These are phyloP conservation scores for Daphoenositta chrysoptera DNA, from an alignment of 2,113 vertebrate genomes.

Conservation along the genomic window DNA sequence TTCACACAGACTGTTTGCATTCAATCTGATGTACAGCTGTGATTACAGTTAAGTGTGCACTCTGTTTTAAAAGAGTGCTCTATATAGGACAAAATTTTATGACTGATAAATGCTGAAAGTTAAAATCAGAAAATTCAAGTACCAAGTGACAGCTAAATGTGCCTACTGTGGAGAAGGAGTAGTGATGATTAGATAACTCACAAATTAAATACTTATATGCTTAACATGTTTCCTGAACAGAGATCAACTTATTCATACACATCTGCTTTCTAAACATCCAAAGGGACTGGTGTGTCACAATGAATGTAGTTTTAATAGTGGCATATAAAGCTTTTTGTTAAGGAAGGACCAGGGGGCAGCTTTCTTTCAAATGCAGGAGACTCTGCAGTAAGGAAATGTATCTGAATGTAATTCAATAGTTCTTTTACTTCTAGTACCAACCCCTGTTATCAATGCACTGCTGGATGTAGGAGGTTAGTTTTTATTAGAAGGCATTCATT, in stretches of 20 bases:
- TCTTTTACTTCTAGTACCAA: background rate
- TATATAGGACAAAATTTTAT: background rate
- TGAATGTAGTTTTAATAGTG: background rate
- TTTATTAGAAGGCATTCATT: background rate
- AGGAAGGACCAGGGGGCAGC: background rate
- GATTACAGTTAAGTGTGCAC: background rate
- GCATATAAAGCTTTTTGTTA: background rate
- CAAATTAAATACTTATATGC: accelerated
- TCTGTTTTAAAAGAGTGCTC: background rate
- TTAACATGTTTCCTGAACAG: background rate
- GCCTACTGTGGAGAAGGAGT: background rate
- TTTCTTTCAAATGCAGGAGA: background rate
- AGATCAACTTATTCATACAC: background rate
- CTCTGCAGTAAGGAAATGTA: background rate
- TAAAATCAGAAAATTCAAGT: background rate
- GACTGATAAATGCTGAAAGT: background rate
- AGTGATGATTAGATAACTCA: background rate
- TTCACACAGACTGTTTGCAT: background rate
- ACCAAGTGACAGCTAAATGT: background rate
- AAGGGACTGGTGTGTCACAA: background rate
- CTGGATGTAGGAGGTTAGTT: background rate
- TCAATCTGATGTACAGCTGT: background rate
- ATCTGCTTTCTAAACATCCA: background rate
- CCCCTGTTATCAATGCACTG: background rate
- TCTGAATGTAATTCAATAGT: background rate